Evolutionary conservation across 2,797 vertebrate species (phyloP).

Genomic region (Onychomys arenicola): DNA sequence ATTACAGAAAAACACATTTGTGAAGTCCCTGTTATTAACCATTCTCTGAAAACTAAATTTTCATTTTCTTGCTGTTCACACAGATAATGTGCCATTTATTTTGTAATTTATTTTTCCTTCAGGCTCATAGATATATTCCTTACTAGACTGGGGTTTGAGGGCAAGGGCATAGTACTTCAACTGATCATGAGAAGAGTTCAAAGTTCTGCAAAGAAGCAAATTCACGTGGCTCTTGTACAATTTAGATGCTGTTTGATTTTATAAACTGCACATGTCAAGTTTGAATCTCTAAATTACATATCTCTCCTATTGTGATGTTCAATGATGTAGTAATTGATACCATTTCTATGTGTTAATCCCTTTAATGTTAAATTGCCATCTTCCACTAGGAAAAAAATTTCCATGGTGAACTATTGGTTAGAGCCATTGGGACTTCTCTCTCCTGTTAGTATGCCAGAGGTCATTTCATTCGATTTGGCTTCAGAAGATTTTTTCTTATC

Average conservation of each 20-base stretch:
- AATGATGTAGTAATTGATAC: not conserved
- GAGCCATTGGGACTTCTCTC: not conserved
- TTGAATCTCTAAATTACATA: constrained; percentile 29
- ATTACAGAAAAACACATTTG: not conserved
- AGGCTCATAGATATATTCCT: no score
- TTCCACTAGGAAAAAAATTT: not conserved
- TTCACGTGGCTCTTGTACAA: not conserved
- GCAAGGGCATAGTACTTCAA: not conserved
- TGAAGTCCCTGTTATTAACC: not conserved
- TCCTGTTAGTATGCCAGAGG: not conserved
- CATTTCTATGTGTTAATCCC: constrained; percentile 30
- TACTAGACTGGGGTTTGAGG: not conserved
- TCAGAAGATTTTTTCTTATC: not conserved
- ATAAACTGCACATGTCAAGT: not conserved
- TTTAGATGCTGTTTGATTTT: constrained; percentile 20
- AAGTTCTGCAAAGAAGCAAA: not conserved
- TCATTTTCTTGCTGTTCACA: not conserved
- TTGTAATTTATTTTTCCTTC: not conserved
- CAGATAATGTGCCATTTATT: not conserved
- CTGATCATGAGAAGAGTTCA: not conserved
- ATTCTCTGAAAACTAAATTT: constrained; percentile 8
- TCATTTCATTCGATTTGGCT: not conserved
- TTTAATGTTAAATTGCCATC: not conserved
- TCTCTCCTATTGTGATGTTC: not conserved
- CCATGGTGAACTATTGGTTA: not conserved